Evolutionary conservation across 1,140 invertebrate genomes (phyloP).

Genomic region (Bombus waltoni): DNA sequence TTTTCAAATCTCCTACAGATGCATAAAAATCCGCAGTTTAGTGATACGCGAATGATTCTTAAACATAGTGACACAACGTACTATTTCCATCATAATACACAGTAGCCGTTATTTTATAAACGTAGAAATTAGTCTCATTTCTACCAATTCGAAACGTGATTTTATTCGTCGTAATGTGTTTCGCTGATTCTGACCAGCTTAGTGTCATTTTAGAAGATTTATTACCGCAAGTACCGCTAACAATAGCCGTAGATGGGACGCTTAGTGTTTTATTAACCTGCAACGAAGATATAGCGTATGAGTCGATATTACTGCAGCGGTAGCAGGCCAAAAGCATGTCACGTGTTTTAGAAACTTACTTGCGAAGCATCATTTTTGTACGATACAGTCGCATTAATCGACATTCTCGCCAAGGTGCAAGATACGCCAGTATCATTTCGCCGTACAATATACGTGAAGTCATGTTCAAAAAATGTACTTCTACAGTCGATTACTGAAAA

Average conservation of each 20-base stretch:
- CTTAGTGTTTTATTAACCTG: background rate
- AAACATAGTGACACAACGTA: background rate
- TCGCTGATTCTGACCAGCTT: background rate
- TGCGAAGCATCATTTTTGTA: background rate
- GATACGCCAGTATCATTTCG: fast-evolving
- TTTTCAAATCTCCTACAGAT: too few species aligned
- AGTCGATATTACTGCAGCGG: background rate
- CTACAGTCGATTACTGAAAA: background rate
- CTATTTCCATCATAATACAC: background rate
- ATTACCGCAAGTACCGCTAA: background rate
- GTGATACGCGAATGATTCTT: background rate
- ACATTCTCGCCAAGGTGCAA: constrained; percentile 2
- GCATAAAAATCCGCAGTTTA: too few species aligned
- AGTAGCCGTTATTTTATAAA: background rate
- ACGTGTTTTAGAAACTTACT: background rate
- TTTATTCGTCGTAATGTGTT: background rate
- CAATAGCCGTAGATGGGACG: background rate
- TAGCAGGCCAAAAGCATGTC: background rate
- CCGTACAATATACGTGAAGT: background rate
- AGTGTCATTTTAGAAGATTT: background rate
- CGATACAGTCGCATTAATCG: background rate
- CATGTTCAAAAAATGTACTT: fast-evolving
- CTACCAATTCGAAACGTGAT: background rate
- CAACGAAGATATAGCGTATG: background rate
- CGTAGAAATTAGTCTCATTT: background rate